These are phyloP conservation scores for Otolemur crassicaudatus DNA, from an alignment of 2,797 vertebrate genomes.

Conservation along the genomic window DNA sequence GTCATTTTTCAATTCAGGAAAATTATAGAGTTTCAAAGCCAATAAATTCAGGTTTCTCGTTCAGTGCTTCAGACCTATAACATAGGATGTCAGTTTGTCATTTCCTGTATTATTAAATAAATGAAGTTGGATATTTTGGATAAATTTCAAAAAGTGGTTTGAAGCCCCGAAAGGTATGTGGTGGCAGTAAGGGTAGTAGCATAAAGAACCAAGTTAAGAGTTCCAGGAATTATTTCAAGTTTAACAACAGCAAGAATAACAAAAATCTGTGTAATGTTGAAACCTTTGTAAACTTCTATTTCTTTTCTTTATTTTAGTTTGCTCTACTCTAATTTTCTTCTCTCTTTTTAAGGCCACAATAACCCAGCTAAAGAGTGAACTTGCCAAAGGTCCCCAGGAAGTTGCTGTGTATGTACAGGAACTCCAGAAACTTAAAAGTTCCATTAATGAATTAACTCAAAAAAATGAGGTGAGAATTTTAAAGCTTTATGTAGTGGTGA, in stretches of 20 bases:
- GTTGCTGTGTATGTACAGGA: slow-evolving; percentile 96
- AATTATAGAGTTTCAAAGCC: slow-evolving; percentile 43
- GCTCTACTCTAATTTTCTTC: slow-evolving; percentile 30
- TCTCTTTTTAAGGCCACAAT: slow-evolving; percentile 90
- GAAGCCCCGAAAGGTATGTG: not conserved
- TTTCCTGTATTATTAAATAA: slow-evolving; percentile 47
- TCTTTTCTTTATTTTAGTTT: slow-evolving; percentile 46
- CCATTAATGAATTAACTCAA: slow-evolving; percentile 93
- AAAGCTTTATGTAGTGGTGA: not conserved
- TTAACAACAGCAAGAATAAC: not conserved
- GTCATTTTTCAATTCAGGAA: slow-evolving; percentile 32
- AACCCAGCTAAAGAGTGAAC: slow-evolving; percentile 93
- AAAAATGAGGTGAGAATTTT: slow-evolving; percentile 93
- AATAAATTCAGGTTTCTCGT: not conserved
- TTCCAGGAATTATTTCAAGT: slow-evolving; percentile 42
- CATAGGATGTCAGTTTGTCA: not conserved
- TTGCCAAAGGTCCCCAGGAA: slow-evolving; percentile 97
- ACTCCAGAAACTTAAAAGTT: slow-evolving; percentile 93
- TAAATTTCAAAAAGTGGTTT: slow-evolving; percentile 48
- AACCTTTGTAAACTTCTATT: not conserved
- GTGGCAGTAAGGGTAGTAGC: not conserved
- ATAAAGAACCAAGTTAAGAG: slow-evolving; percentile 19
- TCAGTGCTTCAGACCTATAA: slow-evolving; percentile 32
- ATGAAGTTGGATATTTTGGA: not conserved
- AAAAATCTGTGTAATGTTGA: slow-evolving; percentile 5